phyloP scores from a whole-genome alignment of 2,113 vertebrate genomes.

The Alces alces region DNA sequence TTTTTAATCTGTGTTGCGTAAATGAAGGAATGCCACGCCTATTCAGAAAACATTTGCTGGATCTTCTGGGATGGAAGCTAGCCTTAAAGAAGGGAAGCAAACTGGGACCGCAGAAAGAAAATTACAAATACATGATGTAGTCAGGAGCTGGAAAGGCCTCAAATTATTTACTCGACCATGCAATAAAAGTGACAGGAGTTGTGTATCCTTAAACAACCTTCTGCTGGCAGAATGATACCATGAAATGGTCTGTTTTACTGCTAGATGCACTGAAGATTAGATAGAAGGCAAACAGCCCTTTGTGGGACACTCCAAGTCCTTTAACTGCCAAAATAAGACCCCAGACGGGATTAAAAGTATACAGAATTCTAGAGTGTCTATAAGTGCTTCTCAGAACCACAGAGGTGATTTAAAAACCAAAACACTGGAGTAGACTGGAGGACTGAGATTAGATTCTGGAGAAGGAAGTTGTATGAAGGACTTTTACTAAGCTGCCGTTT shows the following conservation, averaged over 20 bases:
- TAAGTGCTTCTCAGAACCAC: slow-evolving; percentile 11
- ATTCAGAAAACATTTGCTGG: neutral
- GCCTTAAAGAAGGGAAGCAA: neutral
- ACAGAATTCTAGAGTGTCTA: neutral
- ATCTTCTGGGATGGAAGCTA: slow-evolving; percentile 30
- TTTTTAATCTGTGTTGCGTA: slow-evolving; percentile 16
- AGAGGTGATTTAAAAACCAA: neutral
- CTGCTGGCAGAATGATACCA: slow-evolving; percentile 15
- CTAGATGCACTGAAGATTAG: slow-evolving; percentile 62
- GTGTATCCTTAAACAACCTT: slow-evolving; percentile 67
- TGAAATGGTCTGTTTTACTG: slow-evolving; percentile 39
- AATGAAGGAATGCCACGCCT: neutral
- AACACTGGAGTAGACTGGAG: neutral
- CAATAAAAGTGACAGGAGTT: slow-evolving; percentile 42
- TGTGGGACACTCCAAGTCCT: slow-evolving; percentile 1
- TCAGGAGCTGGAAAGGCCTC: slow-evolving; percentile 51
- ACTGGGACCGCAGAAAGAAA: neutral
- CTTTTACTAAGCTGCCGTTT: neutral
- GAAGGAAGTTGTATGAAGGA: neutral
- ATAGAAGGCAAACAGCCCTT: slow-evolving; percentile 57
- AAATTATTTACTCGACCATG: neutral
- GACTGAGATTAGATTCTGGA: neutral
- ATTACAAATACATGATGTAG: neutral
- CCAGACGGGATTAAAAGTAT: slow-evolving; percentile 26
- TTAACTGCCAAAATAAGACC: slow-evolving; percentile 45